These are phyloP conservation scores for Brachypterus glaber DNA, from an alignment of 2,888 invertebrate species.

Conservation along the genomic window DNA sequence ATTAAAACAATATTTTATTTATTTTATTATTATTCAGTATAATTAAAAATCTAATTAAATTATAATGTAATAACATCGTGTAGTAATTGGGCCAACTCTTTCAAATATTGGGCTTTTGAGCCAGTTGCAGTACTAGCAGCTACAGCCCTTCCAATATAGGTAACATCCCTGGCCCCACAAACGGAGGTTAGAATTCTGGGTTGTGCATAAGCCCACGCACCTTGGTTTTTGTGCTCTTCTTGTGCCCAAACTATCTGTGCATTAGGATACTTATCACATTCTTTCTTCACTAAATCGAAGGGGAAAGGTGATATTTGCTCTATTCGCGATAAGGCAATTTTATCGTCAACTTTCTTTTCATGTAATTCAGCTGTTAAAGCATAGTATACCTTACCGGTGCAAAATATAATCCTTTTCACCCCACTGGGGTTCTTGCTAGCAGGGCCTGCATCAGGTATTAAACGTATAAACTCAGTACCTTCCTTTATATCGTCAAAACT, in stretches of 20 bases:
- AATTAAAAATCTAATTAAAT: no score
- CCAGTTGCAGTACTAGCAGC: conserved; percentile 95
- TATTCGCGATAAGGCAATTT: conserved; percentile 71
- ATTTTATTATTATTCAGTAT: no score
- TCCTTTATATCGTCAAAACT: conserved; percentile 77
- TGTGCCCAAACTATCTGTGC: conserved; percentile 77
- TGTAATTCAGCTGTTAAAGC: conserved; percentile 70
- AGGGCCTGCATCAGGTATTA: conserved; percentile 70
- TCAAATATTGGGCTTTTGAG: no score
- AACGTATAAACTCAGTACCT: conserved; percentile 63
- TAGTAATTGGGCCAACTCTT: no score
- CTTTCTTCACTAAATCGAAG: conserved; percentile 72
- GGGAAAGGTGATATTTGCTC: conserved; percentile 93
- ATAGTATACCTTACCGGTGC: conserved; percentile 88
- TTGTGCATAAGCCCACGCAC: conserved; percentile 78
- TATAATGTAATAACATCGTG: no score
- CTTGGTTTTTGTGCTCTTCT: conserved; percentile 88
- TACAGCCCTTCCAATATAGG: conserved; percentile 85
- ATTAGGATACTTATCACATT: conserved; percentile 69
- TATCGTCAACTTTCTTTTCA: conserved; percentile 57
- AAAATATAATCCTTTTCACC: conserved; percentile 77
- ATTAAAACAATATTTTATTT: no score
- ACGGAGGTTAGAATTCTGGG: conserved; percentile 10
- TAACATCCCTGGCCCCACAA: not conserved
- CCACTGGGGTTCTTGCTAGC: conserved; percentile 50